phyloP scores from a whole-genome alignment of 2,797 vertebrate species.

The Acridotheres tristis region DNA sequence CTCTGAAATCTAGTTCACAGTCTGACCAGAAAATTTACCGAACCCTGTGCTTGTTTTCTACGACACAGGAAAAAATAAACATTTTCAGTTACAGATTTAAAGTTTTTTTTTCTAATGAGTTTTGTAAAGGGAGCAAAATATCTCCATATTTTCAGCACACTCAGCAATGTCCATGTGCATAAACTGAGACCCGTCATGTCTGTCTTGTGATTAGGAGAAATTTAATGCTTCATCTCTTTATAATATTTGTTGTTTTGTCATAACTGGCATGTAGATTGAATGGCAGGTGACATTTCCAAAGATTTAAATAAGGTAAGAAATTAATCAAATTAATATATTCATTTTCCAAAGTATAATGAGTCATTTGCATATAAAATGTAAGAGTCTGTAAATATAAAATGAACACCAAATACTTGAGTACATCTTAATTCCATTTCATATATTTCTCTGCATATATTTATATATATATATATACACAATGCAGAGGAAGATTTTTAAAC shows the following conservation, averaged over 20 bases:
- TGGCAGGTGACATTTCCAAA: constrained; percentile 79
- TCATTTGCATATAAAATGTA: constrained; percentile 76
- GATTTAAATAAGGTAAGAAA: constrained; percentile 75
- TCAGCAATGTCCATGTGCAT: constrained; percentile 50
- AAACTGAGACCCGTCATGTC: constrained; percentile 64
- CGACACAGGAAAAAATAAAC: not conserved
- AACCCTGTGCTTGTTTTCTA: not conserved
- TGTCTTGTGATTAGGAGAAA: constrained; percentile 68
- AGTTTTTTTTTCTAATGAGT: constrained; percentile 37
- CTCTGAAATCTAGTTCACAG: not conserved
- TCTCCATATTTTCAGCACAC: constrained; percentile 31
- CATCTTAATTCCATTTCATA: constrained; percentile 37
- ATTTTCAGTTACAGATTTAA: constrained; percentile 34
- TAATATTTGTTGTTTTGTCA: constrained; percentile 67
- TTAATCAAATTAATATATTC: constrained; percentile 77
- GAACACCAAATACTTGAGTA: constrained; percentile 60
- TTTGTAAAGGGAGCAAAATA: constrained; percentile 16
- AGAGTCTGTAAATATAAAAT: constrained; percentile 69
- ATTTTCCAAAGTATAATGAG: constrained; percentile 71
- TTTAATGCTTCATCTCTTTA: constrained; percentile 66
- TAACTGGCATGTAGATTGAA: constrained; percentile 69
- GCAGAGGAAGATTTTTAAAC: constrained; percentile 12
- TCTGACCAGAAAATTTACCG: not conserved
- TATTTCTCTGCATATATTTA: not conserved
- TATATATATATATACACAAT: not conserved